These are phyloP conservation scores for Aramus guarauna DNA, from an alignment of 2,113 vertebrate genomes.

Conservation along the genomic window DNA sequence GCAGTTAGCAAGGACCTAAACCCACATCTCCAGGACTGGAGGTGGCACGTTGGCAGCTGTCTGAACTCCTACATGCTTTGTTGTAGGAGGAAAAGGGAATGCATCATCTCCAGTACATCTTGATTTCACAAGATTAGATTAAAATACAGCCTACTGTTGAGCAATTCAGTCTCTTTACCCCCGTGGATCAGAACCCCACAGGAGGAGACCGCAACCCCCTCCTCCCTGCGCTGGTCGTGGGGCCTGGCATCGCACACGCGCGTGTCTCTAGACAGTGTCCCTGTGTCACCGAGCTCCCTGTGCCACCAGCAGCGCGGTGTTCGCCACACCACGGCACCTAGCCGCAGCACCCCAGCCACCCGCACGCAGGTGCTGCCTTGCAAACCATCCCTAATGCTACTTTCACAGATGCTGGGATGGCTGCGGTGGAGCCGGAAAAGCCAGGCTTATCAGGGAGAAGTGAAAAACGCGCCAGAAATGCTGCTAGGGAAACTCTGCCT, in stretches of 20 bases:
- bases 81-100: slow-evolving; percentile 24
- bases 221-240: neutral
- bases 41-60: neutral
- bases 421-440: neutral
- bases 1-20: neutral
- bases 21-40: neutral
- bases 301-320: neutral
- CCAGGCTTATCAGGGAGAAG: neutral
- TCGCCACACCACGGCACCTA: neutral
- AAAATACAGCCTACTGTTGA: neutral
- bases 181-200: neutral
- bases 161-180: neutral
- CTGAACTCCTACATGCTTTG: neutral
- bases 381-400: neutral
- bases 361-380: neutral
- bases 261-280: neutral
- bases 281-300: neutral
- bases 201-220: neutral
- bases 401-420: neutral
- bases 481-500: neutral
- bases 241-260: neutral
- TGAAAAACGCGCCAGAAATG: neutral
- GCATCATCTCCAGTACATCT: neutral
- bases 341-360: neutral
- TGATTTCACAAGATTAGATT: slow-evolving; percentile 47